Percentiles rank a stretch among this genome's conserved stretches.
Conservation (phyloP, 1,140 invertebrate species). For the Whitmania pigra region DNA sequence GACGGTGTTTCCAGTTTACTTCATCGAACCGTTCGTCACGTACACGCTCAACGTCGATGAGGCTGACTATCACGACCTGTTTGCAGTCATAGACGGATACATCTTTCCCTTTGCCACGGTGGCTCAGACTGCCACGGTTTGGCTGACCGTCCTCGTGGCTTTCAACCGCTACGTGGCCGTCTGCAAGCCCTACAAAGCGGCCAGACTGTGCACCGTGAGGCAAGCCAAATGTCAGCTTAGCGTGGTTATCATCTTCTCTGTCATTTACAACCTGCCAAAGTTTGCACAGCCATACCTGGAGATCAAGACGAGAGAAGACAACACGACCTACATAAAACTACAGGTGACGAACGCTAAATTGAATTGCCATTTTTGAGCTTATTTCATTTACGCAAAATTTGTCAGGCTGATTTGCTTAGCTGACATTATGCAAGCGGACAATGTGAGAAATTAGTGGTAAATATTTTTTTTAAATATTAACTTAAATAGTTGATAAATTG, state of each 20-base stretch:
- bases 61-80: background rate
- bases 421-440: no score
- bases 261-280: conserved; percentile 22
- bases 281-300: conserved; percentile 16
- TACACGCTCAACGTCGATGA: background rate
- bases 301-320: background rate
- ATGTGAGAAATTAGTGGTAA: no score
- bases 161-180: conserved; percentile 25
- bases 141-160: conserved; percentile 25
- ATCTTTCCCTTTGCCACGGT: conserved; percentile 13
- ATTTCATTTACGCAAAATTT: no score
- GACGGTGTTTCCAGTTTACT: conserved; percentile 16
- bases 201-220: conserved; percentile 17
- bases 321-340: background rate
- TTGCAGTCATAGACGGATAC: conserved; percentile 13
- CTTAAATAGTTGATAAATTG: no score
- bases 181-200: conserved; percentile 20
- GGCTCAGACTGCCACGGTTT: conserved; percentile 23
- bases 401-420: no score
- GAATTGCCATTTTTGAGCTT: background rate
- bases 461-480: no score
- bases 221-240: conserved; percentile 22
- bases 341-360: background rate
- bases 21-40: conserved; percentile 10
- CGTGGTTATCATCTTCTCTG: conserved; percentile 14